Evolutionary conservation across 2,113 vertebrate genomes (phyloP), one percentile per base, ranked within the genome.

Genomic region (Circaetus gallicus): DNA sequence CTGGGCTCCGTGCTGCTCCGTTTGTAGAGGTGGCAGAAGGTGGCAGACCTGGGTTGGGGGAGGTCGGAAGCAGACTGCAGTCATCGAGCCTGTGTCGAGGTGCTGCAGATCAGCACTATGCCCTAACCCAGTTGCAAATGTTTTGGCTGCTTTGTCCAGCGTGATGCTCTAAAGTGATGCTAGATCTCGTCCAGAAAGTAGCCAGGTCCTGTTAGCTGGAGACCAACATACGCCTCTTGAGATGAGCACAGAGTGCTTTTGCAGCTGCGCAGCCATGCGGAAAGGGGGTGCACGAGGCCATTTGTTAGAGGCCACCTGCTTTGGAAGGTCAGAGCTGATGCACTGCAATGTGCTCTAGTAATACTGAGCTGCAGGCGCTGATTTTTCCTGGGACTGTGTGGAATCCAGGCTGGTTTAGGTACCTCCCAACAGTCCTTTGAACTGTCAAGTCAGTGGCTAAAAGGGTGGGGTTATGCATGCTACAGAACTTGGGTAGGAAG

Each of bases 401-500:
- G 86, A 90, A 77, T 91, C 36, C 2, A 10, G 72, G 83, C 58
- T 84, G 62, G 52, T 90, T 90, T 93, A 66, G 52, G 87, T 63
- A 56, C 56, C 36, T 90, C 91, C 73, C 84, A 82, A 28, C 5
- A 82, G 7, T 50, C 56, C 73, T 95, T 95, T 93, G 86, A 94
- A 69, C 73, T 91, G 28, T 62, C 45, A 61, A 42, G 70, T 58
- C 85, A 73, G 62, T 45, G 66, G 62, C 66, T 91, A 20, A 56
- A 61, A 82, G 78, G 62, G 45, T 67, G 74, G 40, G 47, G 62
- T 80, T 53, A 10, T 34, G 34, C 76, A 15, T 32, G 31, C 53
- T 59, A 14, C 65, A 55, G 78, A 52, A 72, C 55, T 93, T 42
- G 56, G 47, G 34, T 49, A 49, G 66, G 52, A 82, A 82, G 61